Percentiles rank a stretch among this genome's conserved stretches.
Evolutionary conservation across 1,140 invertebrate species (phyloP).

Genomic region (Bradysia coprophila): DNA sequence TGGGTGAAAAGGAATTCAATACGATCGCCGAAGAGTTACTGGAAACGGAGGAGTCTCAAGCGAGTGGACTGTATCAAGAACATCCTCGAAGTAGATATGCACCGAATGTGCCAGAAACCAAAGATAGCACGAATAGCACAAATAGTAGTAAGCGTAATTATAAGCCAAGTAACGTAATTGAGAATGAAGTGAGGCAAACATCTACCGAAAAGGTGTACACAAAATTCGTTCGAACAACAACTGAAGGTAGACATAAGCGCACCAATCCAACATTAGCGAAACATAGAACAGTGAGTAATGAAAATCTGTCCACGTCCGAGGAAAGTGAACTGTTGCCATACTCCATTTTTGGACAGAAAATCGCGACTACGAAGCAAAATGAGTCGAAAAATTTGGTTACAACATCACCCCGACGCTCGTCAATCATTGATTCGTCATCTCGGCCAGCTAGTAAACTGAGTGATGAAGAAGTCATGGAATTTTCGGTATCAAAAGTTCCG

Average conservation of each 20-base stretch:
- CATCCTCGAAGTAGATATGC: neutral
- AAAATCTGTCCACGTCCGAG: neutral
- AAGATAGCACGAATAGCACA: neutral
- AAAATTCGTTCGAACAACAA: neutral
- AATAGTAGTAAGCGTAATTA: neutral
- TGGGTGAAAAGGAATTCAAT: slow-evolving; percentile 7
- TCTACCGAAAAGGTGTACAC: neutral
- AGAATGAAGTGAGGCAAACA: neutral
- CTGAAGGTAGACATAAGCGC: neutral
- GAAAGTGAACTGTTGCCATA: neutral
- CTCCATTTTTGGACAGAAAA: neutral
- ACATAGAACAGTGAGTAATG: neutral
- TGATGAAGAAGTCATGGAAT: slow-evolving; percentile 17
- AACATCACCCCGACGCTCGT: neutral
- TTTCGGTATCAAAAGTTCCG: slow-evolving; percentile 2
- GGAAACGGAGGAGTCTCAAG: slow-evolving; percentile 21
- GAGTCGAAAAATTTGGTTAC: neutral
- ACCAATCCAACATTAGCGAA: neutral
- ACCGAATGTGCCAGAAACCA: neutral
- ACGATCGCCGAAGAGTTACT: slow-evolving; percentile 19
- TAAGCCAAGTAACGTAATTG: neutral
- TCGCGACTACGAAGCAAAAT: neutral
- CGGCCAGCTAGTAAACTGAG: neutral
- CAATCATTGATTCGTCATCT: neutral
- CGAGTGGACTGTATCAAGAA: slow-evolving; percentile 10